phyloP scores from a whole-genome alignment of 2,888 invertebrate genomes.

The Philaethria dido region DNA sequence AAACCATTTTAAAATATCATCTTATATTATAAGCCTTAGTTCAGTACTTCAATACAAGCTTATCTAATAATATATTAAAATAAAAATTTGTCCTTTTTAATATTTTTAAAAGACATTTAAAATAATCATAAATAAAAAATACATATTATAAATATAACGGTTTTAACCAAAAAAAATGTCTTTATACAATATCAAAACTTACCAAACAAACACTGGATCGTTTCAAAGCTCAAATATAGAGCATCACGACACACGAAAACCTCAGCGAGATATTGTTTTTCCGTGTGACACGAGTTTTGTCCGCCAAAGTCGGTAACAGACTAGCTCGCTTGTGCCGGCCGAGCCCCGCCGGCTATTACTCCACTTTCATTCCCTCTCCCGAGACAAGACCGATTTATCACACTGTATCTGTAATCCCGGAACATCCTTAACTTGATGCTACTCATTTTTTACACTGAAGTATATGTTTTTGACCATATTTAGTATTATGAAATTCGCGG shows the following conservation, averaged over 20 bases:
- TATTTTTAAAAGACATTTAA: neutral
- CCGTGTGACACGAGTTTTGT: conserved; percentile 59
- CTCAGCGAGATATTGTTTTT: conserved; percentile 38
- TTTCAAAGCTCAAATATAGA: conserved; percentile 26
- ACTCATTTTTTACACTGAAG: conserved; percentile 35
- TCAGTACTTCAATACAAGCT: neutral
- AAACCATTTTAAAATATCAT: neutral
- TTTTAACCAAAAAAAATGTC: neutral
- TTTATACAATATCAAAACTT: conserved; percentile 9
- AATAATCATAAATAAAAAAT: neutral
- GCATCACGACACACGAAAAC: conserved; percentile 46
- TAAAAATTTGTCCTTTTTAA: neutral
- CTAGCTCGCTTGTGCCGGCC: conserved; percentile 61
- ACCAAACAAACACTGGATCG: conserved; percentile 31
- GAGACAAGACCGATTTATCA: conserved; percentile 76
- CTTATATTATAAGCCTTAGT: neutral
- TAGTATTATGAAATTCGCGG: conserved; percentile 3
- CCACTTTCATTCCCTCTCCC: conserved; percentile 77
- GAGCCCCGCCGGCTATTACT: conserved; percentile 74
- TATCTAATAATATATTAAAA: neutral
- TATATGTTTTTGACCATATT: conserved; percentile 1
- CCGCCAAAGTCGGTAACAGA: conserved; percentile 70
- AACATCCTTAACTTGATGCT: conserved; percentile 41
- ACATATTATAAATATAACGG: neutral
- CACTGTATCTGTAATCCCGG: conserved; percentile 53